phyloP scores from a whole-genome alignment of 2,888 invertebrate species.

The Lydus trimaculatus region DNA sequence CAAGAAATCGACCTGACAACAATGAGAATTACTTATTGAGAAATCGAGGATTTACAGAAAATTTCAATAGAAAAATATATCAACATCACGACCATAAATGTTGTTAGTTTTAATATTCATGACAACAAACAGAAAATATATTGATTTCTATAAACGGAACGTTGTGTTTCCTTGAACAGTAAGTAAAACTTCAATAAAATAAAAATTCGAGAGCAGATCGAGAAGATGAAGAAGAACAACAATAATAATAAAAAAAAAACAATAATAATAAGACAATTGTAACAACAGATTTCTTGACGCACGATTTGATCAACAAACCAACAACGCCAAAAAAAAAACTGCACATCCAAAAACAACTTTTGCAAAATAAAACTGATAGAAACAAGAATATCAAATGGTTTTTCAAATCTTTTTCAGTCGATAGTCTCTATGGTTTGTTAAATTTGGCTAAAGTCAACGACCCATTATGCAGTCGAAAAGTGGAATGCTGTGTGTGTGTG shows the following conservation, averaged over 20 bases:
- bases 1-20: not conserved
- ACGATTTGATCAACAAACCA: not conserved
- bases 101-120: conserved; percentile 4
- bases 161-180: not conserved
- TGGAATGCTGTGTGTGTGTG: not conserved
- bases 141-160: not conserved
- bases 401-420: not conserved
- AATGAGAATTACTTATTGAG: not conserved
- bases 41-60: not conserved
- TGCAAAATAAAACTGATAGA: not conserved
- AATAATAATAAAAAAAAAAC: not conserved
- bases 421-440: not conserved
- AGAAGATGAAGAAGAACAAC: not conserved
- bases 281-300: no score
- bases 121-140: conserved; percentile 1
- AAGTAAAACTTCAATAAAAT: conserved; percentile 1
- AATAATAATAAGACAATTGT: no score
- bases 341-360: not conserved
- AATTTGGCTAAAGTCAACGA: not conserved
- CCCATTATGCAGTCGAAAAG: conserved; percentile 4
- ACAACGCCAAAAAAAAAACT: not conserved
- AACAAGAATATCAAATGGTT: not conserved
- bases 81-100: conserved; percentile 4
- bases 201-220: not conserved
- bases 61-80: not conserved